Evolutionary conservation across 1,140 invertebrate genomes (phyloP), one percentile per base, ranked within the genome.

Genomic region (Hylaeus anthracinus): DNA sequence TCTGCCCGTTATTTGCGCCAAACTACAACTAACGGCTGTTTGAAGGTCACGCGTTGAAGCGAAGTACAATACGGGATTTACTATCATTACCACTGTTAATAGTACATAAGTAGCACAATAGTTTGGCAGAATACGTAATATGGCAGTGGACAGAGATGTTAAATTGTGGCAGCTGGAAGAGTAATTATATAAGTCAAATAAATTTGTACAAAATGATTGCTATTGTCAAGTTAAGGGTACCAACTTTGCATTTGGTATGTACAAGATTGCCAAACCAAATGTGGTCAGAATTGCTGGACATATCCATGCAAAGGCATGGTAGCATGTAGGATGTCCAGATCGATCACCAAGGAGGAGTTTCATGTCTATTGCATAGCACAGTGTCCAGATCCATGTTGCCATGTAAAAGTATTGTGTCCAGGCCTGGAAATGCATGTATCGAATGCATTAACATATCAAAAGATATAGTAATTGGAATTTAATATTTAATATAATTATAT

Each of bases 391-490:
- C 95, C 96, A 97, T 0, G 97, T 97, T 10, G 96, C 95, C 86
- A 96, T 97, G 86, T 97, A 98, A 90, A 97, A 98, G 89, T 97
- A 97, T 89, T 97, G 96, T 45, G 96, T 97, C 95, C 96, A 97
- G 9, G 96, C 96, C 97, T 97, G 85, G 77, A 94, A 94, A 85
- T 78, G 74, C 83, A 26, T 15, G 6, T 2, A 5, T 73, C 8
- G 43, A 10, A 12, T 0, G 5, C 56, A 15, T 37, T n/a, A 66
- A 48, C 37, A 14, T 0, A 15, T 45, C 15, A 8, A 39, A 53
- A 15, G 39, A 55, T 5, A 56, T 3, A 81, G 26, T n/a, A 60
- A 0, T 53, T 45, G 6, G 45, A 61, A 26, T 3, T 43, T 69
- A 8, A 43, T 41, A 48, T n/a, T 45, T 3, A 26, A 78, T 58